Evolutionary conservation across 92 coral and sea anemone genomes (phyloP).

Genomic region (Pocillopora grandis): DNA sequence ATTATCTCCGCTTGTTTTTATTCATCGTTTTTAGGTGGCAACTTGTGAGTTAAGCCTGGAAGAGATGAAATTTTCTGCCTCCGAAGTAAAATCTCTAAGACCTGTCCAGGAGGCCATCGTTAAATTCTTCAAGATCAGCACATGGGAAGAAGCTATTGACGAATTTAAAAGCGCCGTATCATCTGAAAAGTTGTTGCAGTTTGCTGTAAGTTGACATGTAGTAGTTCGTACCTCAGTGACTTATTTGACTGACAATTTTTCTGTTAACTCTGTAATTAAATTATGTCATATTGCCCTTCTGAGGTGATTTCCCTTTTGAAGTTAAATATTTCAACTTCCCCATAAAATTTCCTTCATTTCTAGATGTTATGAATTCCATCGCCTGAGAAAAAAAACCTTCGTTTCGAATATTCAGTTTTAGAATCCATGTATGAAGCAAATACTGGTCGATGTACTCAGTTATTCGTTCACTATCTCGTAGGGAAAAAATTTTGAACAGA

Average conservation of each 20-base stretch:
- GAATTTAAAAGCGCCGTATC: conserved; percentile 19
- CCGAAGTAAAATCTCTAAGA: conserved; percentile 18
- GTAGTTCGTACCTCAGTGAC: not conserved
- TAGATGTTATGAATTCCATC: no score
- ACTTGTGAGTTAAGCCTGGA: conserved; percentile 25
- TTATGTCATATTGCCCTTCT: no score
- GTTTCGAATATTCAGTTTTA: not conserved
- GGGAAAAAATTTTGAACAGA: conserved; percentile 22
- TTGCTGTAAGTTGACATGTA: conserved; percentile 9
- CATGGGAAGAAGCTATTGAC: conserved; percentile 22
- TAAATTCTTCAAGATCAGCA: conserved; percentile 14
- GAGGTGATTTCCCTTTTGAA: no score
- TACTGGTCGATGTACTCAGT: not conserved
- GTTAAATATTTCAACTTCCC: no score
- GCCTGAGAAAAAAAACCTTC: no score
- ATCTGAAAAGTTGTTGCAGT: conserved; percentile 18
- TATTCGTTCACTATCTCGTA: not conserved
- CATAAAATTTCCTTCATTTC: no score
- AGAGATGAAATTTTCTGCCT: conserved; percentile 27
- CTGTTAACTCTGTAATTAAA: not conserved
- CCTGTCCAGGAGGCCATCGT: conserved; percentile 42
- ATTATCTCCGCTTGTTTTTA: no score
- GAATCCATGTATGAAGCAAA: not conserved
- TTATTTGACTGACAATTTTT: not conserved
- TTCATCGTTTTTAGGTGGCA: not conserved